Evolutionary conservation across 1,140 invertebrate species (phyloP).

Genomic region (Drosophila malerkotliana): DNA sequence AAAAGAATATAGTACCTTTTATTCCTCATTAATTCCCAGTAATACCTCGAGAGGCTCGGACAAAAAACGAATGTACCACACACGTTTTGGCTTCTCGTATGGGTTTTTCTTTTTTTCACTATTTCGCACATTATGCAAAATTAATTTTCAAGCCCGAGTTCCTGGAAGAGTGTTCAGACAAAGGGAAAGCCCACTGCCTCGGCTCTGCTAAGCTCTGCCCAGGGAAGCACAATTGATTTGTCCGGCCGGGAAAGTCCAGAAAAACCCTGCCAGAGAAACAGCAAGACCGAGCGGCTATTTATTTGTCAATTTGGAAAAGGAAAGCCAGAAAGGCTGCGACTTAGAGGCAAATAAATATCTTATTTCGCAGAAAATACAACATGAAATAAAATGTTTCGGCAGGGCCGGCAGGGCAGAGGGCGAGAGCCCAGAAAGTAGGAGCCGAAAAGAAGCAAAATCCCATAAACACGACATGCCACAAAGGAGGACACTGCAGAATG

Average conservation of each 20-base stretch:
- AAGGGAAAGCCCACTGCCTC: constrained; percentile 33
- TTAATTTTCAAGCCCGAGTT: constrained; percentile 59
- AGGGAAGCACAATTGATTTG: constrained; percentile 58
- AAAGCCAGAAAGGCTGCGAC: constrained; percentile 42
- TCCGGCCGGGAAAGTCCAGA: constrained; percentile 19
- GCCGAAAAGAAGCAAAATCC: constrained; percentile 63
- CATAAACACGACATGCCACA: constrained; percentile 79
- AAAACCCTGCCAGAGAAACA: constrained; percentile 9
- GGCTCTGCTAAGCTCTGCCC: constrained; percentile 44
- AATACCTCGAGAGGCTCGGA: not conserved
- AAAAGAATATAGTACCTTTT: not conserved
- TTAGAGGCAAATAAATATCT: constrained; percentile 78
- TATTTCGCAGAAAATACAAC: constrained; percentile 63
- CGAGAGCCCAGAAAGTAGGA: constrained; percentile 22
- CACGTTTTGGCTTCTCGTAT: constrained; percentile 9
- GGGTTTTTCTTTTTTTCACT: not conserved
- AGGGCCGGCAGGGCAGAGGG: constrained; percentile 8
- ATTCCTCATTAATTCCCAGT: not conserved
- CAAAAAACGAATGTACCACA: not conserved
- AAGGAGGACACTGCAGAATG: not conserved
- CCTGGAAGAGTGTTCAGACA: constrained; percentile 45
- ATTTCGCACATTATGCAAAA: constrained; percentile 43
- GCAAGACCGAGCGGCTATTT: constrained; percentile 50
- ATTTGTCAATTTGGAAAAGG: constrained; percentile 75
- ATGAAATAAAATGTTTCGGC: constrained; percentile 65